Evolutionary conservation across 2,888 invertebrate species (phyloP).

Genomic region (Hesperia comma): DNA sequence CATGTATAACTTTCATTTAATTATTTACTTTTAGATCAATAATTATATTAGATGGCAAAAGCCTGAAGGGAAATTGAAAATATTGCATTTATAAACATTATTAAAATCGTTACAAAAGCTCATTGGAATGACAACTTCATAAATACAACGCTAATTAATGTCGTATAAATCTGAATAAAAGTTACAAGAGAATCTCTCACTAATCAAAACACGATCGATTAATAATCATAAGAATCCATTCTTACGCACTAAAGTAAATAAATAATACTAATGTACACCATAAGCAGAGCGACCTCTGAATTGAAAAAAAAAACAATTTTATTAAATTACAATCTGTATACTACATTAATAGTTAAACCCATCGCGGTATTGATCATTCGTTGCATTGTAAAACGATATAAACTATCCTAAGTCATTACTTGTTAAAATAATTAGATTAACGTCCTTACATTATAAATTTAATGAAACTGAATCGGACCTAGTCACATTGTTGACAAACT

Average conservation of each 20-base stretch:
- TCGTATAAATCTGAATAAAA: conserved; percentile 54
- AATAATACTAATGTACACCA: conserved; percentile 82
- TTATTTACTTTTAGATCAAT: neutral
- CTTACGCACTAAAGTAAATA: conserved; percentile 80
- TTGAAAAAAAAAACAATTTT: neutral
- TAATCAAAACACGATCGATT: conserved; percentile 50
- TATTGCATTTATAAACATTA: conserved; percentile 19
- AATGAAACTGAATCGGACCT: neutral
- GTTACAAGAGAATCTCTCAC: conserved; percentile 67
- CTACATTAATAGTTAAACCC: neutral
- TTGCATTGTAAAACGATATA: neutral
- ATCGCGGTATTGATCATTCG: neutral
- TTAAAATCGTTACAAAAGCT: conserved; percentile 45
- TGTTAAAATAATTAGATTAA: conserved; percentile 7
- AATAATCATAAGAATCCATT: conserved; percentile 67
- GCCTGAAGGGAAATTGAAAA: conserved; percentile 15
- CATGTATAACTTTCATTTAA: conserved; percentile 13
- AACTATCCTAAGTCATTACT: conserved; percentile 6
- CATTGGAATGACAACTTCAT: conserved; percentile 51
- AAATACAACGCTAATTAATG: conserved; percentile 42
- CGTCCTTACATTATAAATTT: conserved; percentile 12
- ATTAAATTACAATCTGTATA: conserved; percentile 5
- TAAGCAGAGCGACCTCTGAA: conserved; percentile 49
- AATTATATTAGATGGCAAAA: conserved; percentile 13
- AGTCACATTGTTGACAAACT: conserved; percentile 1